Conservation (phyloP, 2,888 invertebrate species). For the Melitaea athalia region DNA sequence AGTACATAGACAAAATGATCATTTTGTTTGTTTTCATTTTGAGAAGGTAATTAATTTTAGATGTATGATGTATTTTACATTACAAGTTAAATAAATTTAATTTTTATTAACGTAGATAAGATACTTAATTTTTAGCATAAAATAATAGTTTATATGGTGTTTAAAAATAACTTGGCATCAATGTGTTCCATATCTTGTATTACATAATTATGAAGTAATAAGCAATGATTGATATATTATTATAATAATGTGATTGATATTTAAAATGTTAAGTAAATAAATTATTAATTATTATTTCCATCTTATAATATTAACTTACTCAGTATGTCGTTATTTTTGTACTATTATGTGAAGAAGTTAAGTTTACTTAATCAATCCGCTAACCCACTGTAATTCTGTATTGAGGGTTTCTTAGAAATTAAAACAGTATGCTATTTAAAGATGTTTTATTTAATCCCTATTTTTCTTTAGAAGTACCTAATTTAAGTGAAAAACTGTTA, state of each 20-base stretch:
- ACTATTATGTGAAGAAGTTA: constrained; percentile 72
- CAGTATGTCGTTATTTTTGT: constrained; percentile 76
- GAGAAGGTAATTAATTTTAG: background rate
- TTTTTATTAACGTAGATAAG: background rate
- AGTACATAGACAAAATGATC: background rate
- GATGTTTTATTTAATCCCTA: constrained; percentile 68
- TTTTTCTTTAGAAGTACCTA: background rate
- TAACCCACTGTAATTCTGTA: constrained; percentile 80
- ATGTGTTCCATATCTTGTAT: constrained; percentile 14
- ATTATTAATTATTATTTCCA: constrained; percentile 49
- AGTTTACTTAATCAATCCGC: constrained; percentile 78
- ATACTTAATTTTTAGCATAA: background rate
- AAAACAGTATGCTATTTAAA: constrained; percentile 80
- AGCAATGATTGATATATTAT: constrained; percentile 22
- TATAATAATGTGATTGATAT: constrained; percentile 40
- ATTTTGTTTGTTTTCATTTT: background rate
- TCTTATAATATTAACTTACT: constrained; percentile 54
- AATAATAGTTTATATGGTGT: background rate
- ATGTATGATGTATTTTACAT: no score
- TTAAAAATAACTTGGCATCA: background rate
- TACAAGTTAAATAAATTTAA: background rate
- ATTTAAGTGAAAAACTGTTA: no score
- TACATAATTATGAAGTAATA: constrained; percentile 14
- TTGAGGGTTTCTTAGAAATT: constrained; percentile 81
- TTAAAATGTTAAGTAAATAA: constrained; percentile 45